Evolutionary conservation across 1,140 invertebrate genomes (phyloP).

Genomic region (Caenorhabditis latens): DNA sequence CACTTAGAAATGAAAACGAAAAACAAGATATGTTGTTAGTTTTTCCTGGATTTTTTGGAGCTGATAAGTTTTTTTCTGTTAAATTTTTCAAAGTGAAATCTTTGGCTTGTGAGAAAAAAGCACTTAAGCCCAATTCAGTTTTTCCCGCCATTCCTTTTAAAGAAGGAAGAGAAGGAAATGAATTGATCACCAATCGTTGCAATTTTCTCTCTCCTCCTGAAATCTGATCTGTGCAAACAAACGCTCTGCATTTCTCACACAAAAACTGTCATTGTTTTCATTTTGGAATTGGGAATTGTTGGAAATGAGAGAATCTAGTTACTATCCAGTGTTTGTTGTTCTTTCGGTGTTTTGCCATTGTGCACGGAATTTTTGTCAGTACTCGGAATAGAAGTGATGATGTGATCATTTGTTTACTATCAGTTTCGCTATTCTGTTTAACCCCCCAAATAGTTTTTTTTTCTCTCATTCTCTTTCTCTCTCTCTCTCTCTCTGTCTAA

Average conservation of each 20-base stretch:
- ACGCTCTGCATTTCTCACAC: conserved; percentile 52
- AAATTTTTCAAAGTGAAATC: too few species aligned
- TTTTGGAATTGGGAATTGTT: conserved; percentile 29
- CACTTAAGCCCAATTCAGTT: neutral
- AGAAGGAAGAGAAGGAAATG: neutral
- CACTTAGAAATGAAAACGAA: neutral
- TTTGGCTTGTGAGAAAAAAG: neutral
- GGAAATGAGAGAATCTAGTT: conserved; percentile 20
- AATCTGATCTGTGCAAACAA: conserved; percentile 55
- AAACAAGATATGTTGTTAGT: too few species aligned
- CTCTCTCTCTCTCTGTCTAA: neutral
- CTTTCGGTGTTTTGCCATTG: conserved; percentile 2
- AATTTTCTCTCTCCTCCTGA: neutral
- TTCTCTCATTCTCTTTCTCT: neutral
- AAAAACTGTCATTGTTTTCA: conserved; percentile 54
- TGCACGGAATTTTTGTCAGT: neutral
- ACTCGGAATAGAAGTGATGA: neutral
- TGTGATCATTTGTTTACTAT: neutral
- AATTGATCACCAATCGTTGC: conserved; percentile 53
- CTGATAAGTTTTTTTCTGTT: too few species aligned
- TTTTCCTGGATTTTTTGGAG: too few species aligned
- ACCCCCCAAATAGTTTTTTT: neutral
- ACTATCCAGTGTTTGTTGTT: conserved; percentile 37
- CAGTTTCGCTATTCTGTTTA: neutral
- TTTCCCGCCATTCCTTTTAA: conserved; percentile 45